Percentiles rank a stretch among this genome's conserved stretches.
phyloP scores from a whole-genome alignment of 2,797 vertebrate genomes.

The Silurus lanzhouensis region DNA sequence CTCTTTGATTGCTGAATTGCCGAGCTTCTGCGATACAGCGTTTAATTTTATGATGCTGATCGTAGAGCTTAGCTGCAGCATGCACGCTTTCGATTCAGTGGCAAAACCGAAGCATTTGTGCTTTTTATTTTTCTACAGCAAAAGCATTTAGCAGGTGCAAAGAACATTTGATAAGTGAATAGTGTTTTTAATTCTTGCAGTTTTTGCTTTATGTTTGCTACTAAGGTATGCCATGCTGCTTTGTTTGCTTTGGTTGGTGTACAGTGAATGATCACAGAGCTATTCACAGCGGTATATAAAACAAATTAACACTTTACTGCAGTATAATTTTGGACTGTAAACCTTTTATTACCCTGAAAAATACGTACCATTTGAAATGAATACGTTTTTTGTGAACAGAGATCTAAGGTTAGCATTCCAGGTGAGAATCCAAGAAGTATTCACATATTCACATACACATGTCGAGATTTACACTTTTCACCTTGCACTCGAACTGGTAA shows the following conservation, averaged over 20 bases:
- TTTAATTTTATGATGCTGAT: not conserved
- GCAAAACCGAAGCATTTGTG: not conserved
- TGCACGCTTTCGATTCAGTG: not conserved
- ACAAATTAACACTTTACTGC: not conserved
- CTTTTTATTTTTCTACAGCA: not conserved
- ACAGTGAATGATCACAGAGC: not conserved
- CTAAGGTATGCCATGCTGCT: not conserved
- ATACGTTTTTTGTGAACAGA: too few species aligned
- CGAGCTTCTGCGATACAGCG: not conserved
- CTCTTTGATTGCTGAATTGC: not conserved
- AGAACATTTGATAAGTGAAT: not conserved
- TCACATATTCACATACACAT: too few species aligned
- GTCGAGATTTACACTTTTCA: slow-evolving; percentile 2
- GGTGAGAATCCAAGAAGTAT: too few species aligned
- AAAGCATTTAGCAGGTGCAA: not conserved
- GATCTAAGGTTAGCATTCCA: too few species aligned
- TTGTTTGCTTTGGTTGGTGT: not conserved
- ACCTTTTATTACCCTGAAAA: too few species aligned
- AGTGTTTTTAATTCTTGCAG: not conserved
- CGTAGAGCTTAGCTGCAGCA: not conserved
- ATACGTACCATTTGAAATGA: too few species aligned
- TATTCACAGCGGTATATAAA: not conserved
- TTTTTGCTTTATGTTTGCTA: not conserved
- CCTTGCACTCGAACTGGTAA: not conserved
- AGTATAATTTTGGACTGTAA: too few species aligned